Conservation (phyloP, 2,113 vertebrate genomes). For the Strix uralensis region DNA sequence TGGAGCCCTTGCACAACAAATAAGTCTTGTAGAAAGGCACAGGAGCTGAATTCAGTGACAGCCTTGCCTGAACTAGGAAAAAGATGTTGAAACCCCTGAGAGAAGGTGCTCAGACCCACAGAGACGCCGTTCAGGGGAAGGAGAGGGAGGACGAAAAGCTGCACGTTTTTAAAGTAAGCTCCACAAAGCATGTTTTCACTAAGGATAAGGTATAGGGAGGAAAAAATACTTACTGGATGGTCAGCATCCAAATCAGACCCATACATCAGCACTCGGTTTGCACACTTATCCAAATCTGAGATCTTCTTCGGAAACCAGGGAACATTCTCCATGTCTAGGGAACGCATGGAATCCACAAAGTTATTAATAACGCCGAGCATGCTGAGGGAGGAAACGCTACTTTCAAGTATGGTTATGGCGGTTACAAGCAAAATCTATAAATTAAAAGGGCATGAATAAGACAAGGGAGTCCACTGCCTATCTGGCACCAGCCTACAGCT, state of each 20-base stretch:
- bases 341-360: slow-evolving; percentile 37
- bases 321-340: slow-evolving; percentile 82
- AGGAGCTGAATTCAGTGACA: neutral
- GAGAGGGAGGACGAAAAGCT: neutral
- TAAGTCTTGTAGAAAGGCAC: neutral
- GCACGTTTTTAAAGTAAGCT: neutral
- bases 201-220: neutral
- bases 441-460: slow-evolving; percentile 37
- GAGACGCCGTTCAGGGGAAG: fast-evolving
- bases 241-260: slow-evolving; percentile 95
- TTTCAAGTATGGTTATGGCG: neutral
- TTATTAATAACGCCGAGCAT: neutral
- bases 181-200: neutral
- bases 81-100: neutral
- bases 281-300: slow-evolving; percentile 94
- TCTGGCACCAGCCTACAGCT: slow-evolving; percentile 54
- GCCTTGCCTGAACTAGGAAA: neutral
- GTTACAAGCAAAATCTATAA: slow-evolving; percentile 28
- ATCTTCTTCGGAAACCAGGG: slow-evolving; percentile 98
- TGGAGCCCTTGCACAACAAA: neutral
- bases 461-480: slow-evolving; percentile 44
- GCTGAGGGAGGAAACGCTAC: neutral
- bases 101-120: neutral
- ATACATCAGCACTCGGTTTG: slow-evolving; percentile 96
- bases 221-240: slow-evolving; percentile 79